Conservation (phyloP, 2,888 invertebrate species). For the Chelonus formosanus region DNA sequence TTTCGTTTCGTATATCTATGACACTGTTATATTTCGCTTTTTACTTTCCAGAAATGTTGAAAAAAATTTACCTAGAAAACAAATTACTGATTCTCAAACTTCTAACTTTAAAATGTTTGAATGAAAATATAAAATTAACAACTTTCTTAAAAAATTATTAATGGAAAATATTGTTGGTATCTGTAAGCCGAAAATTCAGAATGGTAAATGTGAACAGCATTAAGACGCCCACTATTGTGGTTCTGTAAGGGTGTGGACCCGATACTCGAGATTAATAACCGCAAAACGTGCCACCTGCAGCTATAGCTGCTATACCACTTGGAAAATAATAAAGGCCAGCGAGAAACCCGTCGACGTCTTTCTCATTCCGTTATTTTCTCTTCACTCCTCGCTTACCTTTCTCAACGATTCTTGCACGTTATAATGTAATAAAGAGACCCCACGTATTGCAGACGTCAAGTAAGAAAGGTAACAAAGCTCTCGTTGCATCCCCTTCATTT, state of each 20-base stretch:
- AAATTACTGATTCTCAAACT: too few relatives aligned
- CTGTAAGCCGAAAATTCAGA: not conserved
- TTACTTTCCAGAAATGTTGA: too few relatives aligned
- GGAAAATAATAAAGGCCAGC: not conserved
- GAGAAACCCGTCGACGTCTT: not conserved
- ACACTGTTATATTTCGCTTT: too few relatives aligned
- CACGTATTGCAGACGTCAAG: conserved; percentile 8
- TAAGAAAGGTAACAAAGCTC: conserved; percentile 3
- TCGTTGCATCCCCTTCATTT: not conserved
- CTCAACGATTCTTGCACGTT: conserved; percentile 8
- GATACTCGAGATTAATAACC: conserved; percentile 38
- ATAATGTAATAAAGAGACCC: conserved; percentile 21
- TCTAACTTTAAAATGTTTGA: too few relatives aligned
- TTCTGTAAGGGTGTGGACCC: conserved; percentile 1
- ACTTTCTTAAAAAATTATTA: not conserved
- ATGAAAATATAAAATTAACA: too few relatives aligned
- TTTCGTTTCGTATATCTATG: too few relatives aligned
- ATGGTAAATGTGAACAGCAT: conserved; percentile 1
- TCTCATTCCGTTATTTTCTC: conserved; percentile 1
- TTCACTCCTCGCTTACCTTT: conserved; percentile 8
- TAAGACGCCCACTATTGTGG: conserved; percentile 1
- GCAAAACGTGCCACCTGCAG: conserved; percentile 35
- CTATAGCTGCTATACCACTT: conserved; percentile 1
- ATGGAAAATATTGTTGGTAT: not conserved
- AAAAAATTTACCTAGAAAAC: too few relatives aligned